Base-by-base conservation (phyloP, 2,797 vertebrate species). In the Cheirogaleus major region DNA sequence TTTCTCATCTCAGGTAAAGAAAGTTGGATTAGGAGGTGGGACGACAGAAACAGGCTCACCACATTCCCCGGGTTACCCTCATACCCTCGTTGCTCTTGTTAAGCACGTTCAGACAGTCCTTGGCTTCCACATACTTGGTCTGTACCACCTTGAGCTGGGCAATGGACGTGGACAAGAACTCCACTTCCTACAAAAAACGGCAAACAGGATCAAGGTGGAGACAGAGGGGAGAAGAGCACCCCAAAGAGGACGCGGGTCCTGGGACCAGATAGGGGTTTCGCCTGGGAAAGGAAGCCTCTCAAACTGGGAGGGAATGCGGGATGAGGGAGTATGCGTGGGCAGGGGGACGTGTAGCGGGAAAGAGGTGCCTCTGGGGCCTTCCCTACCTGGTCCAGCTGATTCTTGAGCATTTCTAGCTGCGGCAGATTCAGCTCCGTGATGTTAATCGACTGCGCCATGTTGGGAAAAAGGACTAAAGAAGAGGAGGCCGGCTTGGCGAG, bases 51-150 rank as follows among this genome's bases (percentile, higher is more conserved):
- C 92, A 1, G 57, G 67, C 35, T 82, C 45, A 10, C 83, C 75
- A 32, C 48, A 32, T 25, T 38, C 50, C 96, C 91, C 57, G 7
- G 23, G 70, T 23, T 11, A 61, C 89, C 93, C 72, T 61, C 90
- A 52, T 89, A 99, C 99, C 99, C 98, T 99, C 99, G 41, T 99
- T 99, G 96, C 98, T 99, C 97, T 99, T 98, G 98, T 98, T 99
- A 52, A 99, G 98, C 59, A 99, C 99, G 50, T 98, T 99, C 96
- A 99, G 98, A 96, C 99, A 99, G 82, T 99, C 99, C 98, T 99
- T 99, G 75, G 99, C 99, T 96, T 99, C 99, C 96, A 99, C 99
- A 55, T 99, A 99, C 98, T 99, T 99, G 43, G 99, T 99, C 98
- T 99, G 99, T 25, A 99, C 99, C 88, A 99, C 99, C 98, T 99